Evolutionary conservation across 2,888 invertebrate genomes (phyloP), one percentile per base, ranked within the genome.

Genomic region (Periphyllus acericola): DNA sequence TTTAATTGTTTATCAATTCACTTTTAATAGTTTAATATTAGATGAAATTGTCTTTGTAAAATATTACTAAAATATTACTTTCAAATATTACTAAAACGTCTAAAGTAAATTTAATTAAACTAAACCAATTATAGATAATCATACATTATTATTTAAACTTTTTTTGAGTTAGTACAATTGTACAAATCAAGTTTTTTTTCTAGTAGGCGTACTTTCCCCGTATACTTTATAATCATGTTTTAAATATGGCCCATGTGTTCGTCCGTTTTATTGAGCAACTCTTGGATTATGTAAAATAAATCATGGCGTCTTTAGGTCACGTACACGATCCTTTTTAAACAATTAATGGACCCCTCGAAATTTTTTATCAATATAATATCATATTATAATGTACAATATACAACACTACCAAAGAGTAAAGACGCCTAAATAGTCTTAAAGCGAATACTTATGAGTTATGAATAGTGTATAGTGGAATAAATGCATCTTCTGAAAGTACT

Each of bases 241-340:
- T 55, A 55, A 83, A 83, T 55, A 60, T 14, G 75, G 29, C 21
- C 36, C 60, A 40, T 40, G 29, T 34, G 72, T 9, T 34, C 66
- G 32, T 40, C 29, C 71, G 25, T 29, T n/a, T 36, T 52, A 36
- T 83, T 76, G 75, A 66, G 83, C 66, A 83, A 83, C 66, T 25
- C 11, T 32, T 25, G 40, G 60, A 83, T 83, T 83, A 75, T 83
- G 75, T 75, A 75, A 83, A 83, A 83, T 40, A 83, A 83, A 66
- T 76, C 60, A n/a, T 25, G 0, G 55, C 34, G 60, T 75, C 83
- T 83, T 83, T 75, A 66, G 75, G 75, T 83, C 75, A 83, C 83
- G 74, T 83, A 74, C 74, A 36, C 32, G 29, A 40, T 66, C 29
- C 11, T 75, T 83, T 75, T 60, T 29, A 66, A 83, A 74, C 55